Base-by-base conservation (phyloP, 2,888 invertebrate species). In the Entomobrya multifasciata region DNA sequence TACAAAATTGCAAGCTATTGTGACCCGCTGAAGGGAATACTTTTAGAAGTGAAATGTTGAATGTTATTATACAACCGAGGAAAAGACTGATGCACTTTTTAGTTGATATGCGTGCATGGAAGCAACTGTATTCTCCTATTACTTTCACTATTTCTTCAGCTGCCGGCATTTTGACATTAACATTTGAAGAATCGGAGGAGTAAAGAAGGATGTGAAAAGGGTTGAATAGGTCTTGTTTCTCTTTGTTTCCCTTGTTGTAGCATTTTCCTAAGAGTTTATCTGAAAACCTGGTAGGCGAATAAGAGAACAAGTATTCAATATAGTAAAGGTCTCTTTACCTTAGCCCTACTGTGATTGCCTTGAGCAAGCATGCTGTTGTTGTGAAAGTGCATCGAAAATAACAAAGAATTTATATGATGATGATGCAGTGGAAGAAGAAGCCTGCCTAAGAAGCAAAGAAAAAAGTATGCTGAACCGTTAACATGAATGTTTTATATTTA, bases 121-220 rank as follows among this genome's bases (percentile, higher is more conserved):
- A 27, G 49, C 52, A 52, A 74, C n/a, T n/a, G 52, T 17, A 27
- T 74, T 13, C 74, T n/a, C 44, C 57, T 60, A 44, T 17, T 60
- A 57, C 52, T 77, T 17, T 36, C 57, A n/a, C 57, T 78, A 62
- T 62, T 44, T 65, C 25, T 47, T 52, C 74, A 62, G 76, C 83
- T 87, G 52, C 83, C 87, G 87, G 87, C 87, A 83, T 22, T 83
- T 83, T 83, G 78, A 70, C 87, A 87, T 87, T 87, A 87, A 87
- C 87, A 72, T 87, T 87, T 87, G 78, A 87, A 87, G 72, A 83
- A 57, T 65, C 55, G 17, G 70, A 77, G 67, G 70, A 76, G 44
- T 55, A 81, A 57, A 77, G 15, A 17, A 83, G 78, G 72, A 49
- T 65, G 79, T 47, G 52, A 52, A 82, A 78, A 72, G 87, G 72